Base-by-base conservation (phyloP, 2,113 vertebrate genomes). In the Carassius carassius region DNA sequence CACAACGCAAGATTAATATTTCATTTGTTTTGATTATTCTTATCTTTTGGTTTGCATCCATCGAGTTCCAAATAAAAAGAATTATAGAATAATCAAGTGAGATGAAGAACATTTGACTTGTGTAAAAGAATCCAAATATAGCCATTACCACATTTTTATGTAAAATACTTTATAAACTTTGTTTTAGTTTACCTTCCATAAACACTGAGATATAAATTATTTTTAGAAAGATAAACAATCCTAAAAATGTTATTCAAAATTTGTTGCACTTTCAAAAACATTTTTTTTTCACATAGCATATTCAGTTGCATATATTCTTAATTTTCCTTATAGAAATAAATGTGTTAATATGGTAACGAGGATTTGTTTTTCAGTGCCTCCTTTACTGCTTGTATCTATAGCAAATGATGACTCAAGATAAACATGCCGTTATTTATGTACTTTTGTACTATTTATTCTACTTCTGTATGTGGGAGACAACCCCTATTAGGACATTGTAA, bases 381-480 rank as follows among this genome's bases (percentile, higher is more conserved):
- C 0, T 29, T 44, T 21, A 10, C 35, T 72, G 35, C 19, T 23
- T 32, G 16, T 32, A 81, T 81, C 44, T 79, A 44, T 9, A 21
- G 17, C 23, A 69, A 69, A 51, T 10, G 5, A n/a, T 81, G 62
- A 32, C 44, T 41, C 62, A 69, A 54, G 60, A 69, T 35, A 69
- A 81, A 69, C 0, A 10, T 54, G 17, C 11, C 17, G 5, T 69
- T 81, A 49, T 29, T 81, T 35, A 49, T 80, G n/a, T 67, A 13
- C 63, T 47, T 29, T 23, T 25, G 23, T 70, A 51, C n/a, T n/a
- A n/a, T n/a, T n/a, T n/a, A n/a, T n/a, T 80, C 37, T 67, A 13
- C 63, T 47, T 29, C 62, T 25, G 23, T 70, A 51, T 51, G 78
- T 81, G 78, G 19, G 17, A 81, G 62, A 51, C 44, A 54, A 69